These are phyloP conservation scores for Telenomus remus DNA, from an alignment of 1,140 invertebrate species.

Conservation along the genomic window DNA sequence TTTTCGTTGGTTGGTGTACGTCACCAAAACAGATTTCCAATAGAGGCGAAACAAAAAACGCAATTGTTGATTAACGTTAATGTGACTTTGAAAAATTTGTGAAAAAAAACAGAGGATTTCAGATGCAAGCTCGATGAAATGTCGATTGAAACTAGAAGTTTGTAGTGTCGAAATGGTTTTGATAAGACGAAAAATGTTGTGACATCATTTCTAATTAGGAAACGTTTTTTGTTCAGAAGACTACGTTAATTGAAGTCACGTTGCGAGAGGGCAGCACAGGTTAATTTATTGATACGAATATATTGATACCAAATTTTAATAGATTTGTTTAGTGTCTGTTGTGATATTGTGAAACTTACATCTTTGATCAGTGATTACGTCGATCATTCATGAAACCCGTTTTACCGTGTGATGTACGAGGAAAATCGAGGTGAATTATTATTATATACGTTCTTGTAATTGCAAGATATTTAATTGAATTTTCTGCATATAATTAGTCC, in stretches of 20 bases:
- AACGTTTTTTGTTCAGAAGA: slow-evolving; percentile 27
- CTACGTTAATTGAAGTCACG: slow-evolving; percentile 8
- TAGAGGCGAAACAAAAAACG: too few relatives aligned
- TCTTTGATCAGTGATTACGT: slow-evolving; percentile 3
- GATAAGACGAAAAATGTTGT: neutral
- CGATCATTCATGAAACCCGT: slow-evolving; percentile 18
- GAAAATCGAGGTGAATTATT: slow-evolving; percentile 28
- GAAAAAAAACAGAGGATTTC: too few relatives aligned
- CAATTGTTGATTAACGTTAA: too few relatives aligned
- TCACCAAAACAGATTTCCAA: too few relatives aligned
- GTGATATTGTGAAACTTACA: slow-evolving; percentile 27
- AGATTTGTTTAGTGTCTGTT: slow-evolving; percentile 31
- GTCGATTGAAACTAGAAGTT: too few relatives aligned
- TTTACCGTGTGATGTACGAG: slow-evolving; percentile 10
- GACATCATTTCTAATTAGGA: slow-evolving; percentile 27
- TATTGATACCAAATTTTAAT: slow-evolving; percentile 34
- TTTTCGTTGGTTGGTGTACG: too few relatives aligned
- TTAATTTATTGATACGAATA: slow-evolving; percentile 32
- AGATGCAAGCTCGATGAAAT: too few relatives aligned
- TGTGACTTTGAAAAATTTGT: too few relatives aligned
- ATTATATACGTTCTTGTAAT: slow-evolving; percentile 2
- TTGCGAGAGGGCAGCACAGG: slow-evolving; percentile 16
- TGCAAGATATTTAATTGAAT: slow-evolving; percentile 6
- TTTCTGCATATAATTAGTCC: neutral
- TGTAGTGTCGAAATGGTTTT: neutral